Evolutionary conservation across 2,888 invertebrate genomes (phyloP).

Genomic region (Harpagoxenus sublaevis): DNA sequence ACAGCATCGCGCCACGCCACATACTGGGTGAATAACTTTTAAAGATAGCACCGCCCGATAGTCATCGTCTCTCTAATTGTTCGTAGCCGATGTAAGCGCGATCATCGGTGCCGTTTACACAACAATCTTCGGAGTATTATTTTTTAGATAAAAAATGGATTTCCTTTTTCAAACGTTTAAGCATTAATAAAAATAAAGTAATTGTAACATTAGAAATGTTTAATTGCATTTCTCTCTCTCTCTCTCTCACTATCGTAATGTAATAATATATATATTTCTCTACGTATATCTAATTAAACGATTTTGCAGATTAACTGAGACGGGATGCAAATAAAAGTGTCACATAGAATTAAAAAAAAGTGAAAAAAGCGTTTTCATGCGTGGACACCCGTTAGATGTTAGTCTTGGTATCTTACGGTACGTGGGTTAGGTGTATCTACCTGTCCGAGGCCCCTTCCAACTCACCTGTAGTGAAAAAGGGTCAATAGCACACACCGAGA

Average conservation of each 20-base stretch:
- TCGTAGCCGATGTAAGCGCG: neutral
- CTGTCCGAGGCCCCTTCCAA: slow-evolving; percentile 78
- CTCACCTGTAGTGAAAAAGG: slow-evolving; percentile 83
- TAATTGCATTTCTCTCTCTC: neutral
- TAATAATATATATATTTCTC: neutral
- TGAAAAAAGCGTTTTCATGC: slow-evolving; percentile 49
- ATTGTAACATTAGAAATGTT: neutral
- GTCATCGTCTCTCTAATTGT: slow-evolving; percentile 33
- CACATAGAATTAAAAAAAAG: neutral
- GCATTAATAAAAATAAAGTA: neutral
- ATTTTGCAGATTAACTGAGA: slow-evolving; percentile 9
- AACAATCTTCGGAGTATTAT: neutral
- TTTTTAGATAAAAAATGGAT: neutral
- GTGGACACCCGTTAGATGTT: slow-evolving; percentile 75
- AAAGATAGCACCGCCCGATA: slow-evolving; percentile 63
- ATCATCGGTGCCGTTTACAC: neutral
- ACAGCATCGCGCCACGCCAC: slow-evolving; percentile 68
- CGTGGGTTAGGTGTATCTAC: slow-evolving; percentile 80
- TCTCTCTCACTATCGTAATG: neutral
- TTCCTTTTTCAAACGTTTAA: neutral
- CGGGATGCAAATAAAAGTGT: slow-evolving; percentile 1
- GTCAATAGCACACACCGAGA: slow-evolving; percentile 80
- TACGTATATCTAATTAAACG: neutral
- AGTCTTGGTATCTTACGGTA: slow-evolving; percentile 73
- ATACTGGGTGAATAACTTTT: slow-evolving; percentile 73